Base-by-base conservation (phyloP, 1,140 invertebrate species). In the Ceratina australensis region DNA sequence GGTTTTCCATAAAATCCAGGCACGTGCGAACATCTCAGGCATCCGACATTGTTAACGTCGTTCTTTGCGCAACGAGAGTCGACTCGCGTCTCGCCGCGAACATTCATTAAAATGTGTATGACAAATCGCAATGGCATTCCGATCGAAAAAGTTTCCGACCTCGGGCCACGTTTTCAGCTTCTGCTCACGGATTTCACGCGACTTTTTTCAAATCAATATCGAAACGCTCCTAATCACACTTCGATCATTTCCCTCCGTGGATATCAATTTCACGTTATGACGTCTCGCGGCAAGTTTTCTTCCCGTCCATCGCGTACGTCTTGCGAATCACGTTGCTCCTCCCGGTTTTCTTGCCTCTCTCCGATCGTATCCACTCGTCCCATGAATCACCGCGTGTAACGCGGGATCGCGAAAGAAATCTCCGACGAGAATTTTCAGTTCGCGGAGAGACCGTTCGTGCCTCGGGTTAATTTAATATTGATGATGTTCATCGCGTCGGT, bases 1-100 rank as follows among this genome's bases (percentile, higher is more conserved):
- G 50, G 61, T 49, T 59, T 22, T 10, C 28, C 33, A 42, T 42
- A 42, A 66, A 78, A 28, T 59, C 26, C 22, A 26, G 16, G 22
- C 73, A 72, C 81, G 68, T 82, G 57, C 52, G 68, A 72, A 42
- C 65, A 82, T 72, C 68, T 72, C n/a, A 50, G 57, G 50, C 64
- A 47, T 59, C 60, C 33, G 66, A 49, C n/a, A 4, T 64, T 72
- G 56, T 78, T 72, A 72, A 72, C 15, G 60, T 49, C 15, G 18
- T 54, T 54, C 0, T 15, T 22, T 15, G 22, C 16, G 10, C 33
- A 0, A 20, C 18, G 56, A 61, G 26, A 13, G 13, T 24, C 49
- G 4, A 10, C 5, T 22, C 15, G 13, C 50, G 22, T 26, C 54
- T 61, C 28, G 42, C 16, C 28, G 15, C 3, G 18, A 13, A 50